Evolutionary conservation across 2,888 invertebrate genomes (phyloP).

Genomic region (Prenolepis imparis): DNA sequence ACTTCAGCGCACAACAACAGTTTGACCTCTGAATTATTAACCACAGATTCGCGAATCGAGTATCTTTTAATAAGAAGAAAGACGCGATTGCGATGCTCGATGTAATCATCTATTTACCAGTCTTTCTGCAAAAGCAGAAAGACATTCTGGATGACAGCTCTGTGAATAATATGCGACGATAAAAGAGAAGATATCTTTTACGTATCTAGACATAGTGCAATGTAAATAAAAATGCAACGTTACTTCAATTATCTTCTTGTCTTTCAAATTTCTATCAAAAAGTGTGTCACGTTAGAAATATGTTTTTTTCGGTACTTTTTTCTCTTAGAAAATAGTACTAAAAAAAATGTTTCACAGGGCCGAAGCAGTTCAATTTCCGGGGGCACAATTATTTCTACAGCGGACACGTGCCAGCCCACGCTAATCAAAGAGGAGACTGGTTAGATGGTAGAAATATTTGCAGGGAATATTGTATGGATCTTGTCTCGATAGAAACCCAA

Average conservation of each 20-base stretch:
- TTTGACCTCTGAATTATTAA: conserved; percentile 62
- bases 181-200: conserved; percentile 32
- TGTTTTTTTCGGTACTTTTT: background rate
- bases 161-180: conserved; percentile 28
- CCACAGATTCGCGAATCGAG: conserved; percentile 26
- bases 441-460: conserved; percentile 96
- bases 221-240: background rate
- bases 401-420: conserved; percentile 92
- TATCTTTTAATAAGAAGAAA: conserved; percentile 45
- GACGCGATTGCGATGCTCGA: conserved; percentile 24
- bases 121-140: conserved; percentile 24
- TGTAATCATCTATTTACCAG: conserved; percentile 43
- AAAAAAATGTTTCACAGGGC: conserved; percentile 88
- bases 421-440: conserved; percentile 95
- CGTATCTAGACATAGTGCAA: conserved; percentile 14
- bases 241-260: conserved; percentile 21
- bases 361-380: conserved; percentile 95
- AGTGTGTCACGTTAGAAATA: background rate
- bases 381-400: conserved; percentile 96
- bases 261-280: background rate
- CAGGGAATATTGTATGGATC: conserved; percentile 97
- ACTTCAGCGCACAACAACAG: conserved; percentile 42
- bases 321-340: background rate
- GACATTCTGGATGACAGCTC: conserved; percentile 25
- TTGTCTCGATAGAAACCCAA: conserved; percentile 95